Evolutionary conservation across 2,888 invertebrate genomes (phyloP).

Genomic region (Eupithecia subfuscata): DNA sequence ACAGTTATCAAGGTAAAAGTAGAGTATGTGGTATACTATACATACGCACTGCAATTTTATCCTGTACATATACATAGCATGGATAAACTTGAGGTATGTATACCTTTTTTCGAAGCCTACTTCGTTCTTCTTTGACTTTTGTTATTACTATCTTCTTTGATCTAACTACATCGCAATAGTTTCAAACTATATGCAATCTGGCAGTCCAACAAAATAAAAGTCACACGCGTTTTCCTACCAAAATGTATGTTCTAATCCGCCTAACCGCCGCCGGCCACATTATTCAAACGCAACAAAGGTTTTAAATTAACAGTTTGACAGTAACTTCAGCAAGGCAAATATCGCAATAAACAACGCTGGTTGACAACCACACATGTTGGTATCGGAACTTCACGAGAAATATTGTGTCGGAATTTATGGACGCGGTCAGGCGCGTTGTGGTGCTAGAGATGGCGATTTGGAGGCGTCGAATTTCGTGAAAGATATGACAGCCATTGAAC

Average conservation of each 20-base stretch:
- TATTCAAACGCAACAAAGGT: constrained; percentile 36
- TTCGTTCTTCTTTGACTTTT: not conserved
- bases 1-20: not conserved
- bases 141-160: not conserved
- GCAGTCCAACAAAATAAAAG: not conserved
- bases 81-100: too few species aligned
- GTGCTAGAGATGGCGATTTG: constrained; percentile 47
- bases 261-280: constrained; percentile 22
- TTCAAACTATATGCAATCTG: not conserved
- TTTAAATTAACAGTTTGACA: constrained; percentile 43
- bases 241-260: constrained; percentile 28
- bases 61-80: too few species aligned
- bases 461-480: not conserved
- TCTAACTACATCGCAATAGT: not conserved
- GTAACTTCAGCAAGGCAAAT: constrained; percentile 35
- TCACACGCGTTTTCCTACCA: not conserved
- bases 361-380: constrained; percentile 45
- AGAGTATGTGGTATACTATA: not conserved
- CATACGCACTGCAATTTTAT: too few species aligned
- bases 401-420: constrained; percentile 75
- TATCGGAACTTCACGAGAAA: constrained; percentile 57
- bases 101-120: too few species aligned
- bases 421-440: constrained; percentile 51
- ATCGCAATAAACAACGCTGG: constrained; percentile 41
- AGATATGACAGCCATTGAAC: not conserved